A percentile compares a stretch with the other conserved stretches of the same genome.
Conservation (phyloP, 2,797 vertebrate species). For the Hoplostethus atlanticus region DNA sequence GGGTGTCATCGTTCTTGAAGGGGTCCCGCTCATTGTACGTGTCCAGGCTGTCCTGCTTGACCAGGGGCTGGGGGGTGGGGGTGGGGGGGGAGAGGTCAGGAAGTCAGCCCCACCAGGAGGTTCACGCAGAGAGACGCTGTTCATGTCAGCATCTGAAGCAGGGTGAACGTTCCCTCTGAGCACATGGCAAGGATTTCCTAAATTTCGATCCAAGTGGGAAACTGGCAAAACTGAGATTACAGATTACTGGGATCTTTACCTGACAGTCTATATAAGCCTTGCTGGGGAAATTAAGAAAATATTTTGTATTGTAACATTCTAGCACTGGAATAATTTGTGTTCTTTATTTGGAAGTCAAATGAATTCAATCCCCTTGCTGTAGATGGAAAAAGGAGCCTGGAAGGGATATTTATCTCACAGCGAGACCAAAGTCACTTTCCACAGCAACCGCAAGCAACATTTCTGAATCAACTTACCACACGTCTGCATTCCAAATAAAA, state of each 20-base stretch:
- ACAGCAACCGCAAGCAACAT: conserved; percentile 45
- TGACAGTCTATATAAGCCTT: neutral
- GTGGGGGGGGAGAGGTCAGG: conserved; percentile 17
- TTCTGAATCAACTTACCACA: conserved; percentile 66
- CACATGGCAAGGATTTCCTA: neutral
- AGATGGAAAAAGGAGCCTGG: neutral
- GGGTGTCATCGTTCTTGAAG: conserved; percentile 93
- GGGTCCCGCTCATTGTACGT: conserved; percentile 97
- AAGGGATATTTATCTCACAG: neutral
- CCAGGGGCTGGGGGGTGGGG: conserved; percentile 85
- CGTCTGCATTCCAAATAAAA: conserved; percentile 48
- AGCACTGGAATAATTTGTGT: neutral
- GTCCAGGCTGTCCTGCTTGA: conserved; percentile 97
- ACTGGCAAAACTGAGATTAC: neutral
- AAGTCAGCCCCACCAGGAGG: too few relatives aligned
- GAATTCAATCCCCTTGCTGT: neutral
- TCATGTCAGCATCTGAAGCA: neutral
- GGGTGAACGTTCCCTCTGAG: neutral
- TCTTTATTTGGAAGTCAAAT: neutral
- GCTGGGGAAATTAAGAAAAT: too few relatives aligned
- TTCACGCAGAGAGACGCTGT: too few relatives aligned
- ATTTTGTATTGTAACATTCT: neutral
- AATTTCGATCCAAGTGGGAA: neutral
- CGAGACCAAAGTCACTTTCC: conserved; percentile 1
- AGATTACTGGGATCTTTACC: neutral